Evolutionary conservation across 1,140 invertebrate species (phyloP), one percentile per base, ranked within the genome.

Genomic region (Luehdorfia chinensis): DNA sequence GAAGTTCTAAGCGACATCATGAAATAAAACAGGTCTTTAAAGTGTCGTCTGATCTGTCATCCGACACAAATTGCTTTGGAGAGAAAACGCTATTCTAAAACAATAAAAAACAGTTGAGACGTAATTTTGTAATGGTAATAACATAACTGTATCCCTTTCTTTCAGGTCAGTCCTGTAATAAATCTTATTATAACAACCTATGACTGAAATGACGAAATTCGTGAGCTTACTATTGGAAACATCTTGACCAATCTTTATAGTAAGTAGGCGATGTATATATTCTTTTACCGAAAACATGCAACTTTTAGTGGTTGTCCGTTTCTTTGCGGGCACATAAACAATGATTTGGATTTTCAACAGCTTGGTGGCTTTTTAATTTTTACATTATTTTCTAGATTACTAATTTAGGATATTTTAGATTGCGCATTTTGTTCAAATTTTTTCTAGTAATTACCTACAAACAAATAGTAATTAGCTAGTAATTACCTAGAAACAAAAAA

Each of bases 171-270:
- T 58, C 31, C 68, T 67, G 62, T 63, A 9, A 31, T 59, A 55
- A 52, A 12, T 54, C 33, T n/a, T 30, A 11, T 13, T 15, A 28
- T 30, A 43, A 47, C 46, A 54, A 43, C 33, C 46, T 41, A 37
- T 65, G 58, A 50, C 54, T 78, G 77, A 76, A 76, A 85, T 85
- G 81, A 79, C 66, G 78, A 62, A 61, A 53, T 59, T 59, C 55
- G 59, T 61, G 55, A 60, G 62, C 61, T 65, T 75, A 21, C 68
- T 70, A 61, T 64, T 80, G 63, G 72, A 72, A 78, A 74, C 68
- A 75, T 81, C 81, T 84, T 85, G 81, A 85, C 77, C 75, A 84
- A 80, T 76, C 77, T 80, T 78, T 74, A 84, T 15, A 85, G 81
- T 85, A 52, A 85, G 81, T 85, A 73, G 52, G 49, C 36, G 11